Evolutionary conservation across 2,888 invertebrate species (phyloP).

Genomic region (Mantis religiosa): DNA sequence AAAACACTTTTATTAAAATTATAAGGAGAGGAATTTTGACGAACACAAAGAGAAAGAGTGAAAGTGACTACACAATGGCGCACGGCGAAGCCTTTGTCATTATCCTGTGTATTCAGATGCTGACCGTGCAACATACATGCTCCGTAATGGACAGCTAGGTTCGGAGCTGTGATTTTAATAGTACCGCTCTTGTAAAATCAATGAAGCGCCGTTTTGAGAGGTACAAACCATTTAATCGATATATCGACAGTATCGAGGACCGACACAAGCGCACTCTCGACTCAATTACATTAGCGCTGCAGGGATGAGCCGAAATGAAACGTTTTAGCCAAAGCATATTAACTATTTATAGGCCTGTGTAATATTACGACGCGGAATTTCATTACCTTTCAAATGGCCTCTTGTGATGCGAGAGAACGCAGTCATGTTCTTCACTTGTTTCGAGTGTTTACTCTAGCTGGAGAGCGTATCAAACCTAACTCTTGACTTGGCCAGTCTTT

Average conservation of each 20-base stretch:
- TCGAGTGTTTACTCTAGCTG: not conserved
- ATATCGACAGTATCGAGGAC: conserved; percentile 8
- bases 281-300: conserved; percentile 16
- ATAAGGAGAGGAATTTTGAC: too few relatives aligned
- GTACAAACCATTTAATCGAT: not conserved
- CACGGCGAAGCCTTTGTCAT: not conserved
- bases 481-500: not conserved
- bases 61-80: too few relatives aligned
- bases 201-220: not conserved
- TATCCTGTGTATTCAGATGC: not conserved
- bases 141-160: not conserved
- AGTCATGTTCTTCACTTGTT: not conserved
- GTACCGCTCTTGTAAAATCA: not conserved
- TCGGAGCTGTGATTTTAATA: not conserved
- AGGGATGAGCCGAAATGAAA: conserved; percentile 13
- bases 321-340: conserved; percentile 7
- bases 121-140: not conserved
- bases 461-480: not conserved
- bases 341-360: conserved; percentile 4
- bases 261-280: conserved; percentile 1
- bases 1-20: too few relatives aligned
- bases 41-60: too few relatives aligned
- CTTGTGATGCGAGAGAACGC: not conserved
- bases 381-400: not conserved
- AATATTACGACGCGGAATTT: not conserved